Conservation (phyloP, 2,888 invertebrate species). For the Coleophora deauratella region DNA sequence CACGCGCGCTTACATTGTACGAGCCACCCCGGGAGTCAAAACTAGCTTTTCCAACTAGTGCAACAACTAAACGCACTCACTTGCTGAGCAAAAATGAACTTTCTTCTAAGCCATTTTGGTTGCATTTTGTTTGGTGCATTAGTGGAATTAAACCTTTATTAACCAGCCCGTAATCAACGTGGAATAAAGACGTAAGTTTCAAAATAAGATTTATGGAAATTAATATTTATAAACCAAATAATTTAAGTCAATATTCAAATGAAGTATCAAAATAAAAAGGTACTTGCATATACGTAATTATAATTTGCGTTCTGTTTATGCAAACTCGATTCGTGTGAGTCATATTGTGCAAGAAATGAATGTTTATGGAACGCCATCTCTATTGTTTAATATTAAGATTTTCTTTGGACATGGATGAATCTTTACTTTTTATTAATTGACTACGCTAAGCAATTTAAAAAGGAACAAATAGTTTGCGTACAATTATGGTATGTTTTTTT, state of each 20-base stretch:
- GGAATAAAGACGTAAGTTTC: constrained; percentile 13
- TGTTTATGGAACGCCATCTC: constrained; percentile 30
- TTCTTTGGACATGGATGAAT: constrained; percentile 23
- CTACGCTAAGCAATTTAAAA: no score
- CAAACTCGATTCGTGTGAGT: constrained; percentile 43
- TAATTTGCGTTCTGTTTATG: constrained; percentile 39
- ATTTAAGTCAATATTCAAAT: constrained; percentile 24
- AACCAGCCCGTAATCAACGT: not conserved
- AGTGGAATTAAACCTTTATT: constrained; percentile 3
- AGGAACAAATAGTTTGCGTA: no score
- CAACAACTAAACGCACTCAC: constrained; percentile 16
- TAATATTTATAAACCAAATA: not conserved
- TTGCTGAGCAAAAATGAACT: constrained; percentile 15
- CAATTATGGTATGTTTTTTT: no score
- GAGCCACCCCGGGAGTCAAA: constrained; percentile 69
- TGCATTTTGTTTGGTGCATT: not conserved
- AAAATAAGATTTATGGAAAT: constrained; percentile 9
- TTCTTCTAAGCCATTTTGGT: constrained; percentile 7
- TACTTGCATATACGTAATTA: constrained; percentile 37
- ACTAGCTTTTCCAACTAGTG: constrained; percentile 55
- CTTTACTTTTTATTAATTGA: no score
- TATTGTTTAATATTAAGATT: constrained; percentile 44
- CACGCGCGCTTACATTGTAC: constrained; percentile 67
- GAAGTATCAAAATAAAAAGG: not conserved
- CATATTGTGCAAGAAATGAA: constrained; percentile 54